Conservation (phyloP, 1,140 invertebrate genomes). For the Caerostris extrusa region DNA sequence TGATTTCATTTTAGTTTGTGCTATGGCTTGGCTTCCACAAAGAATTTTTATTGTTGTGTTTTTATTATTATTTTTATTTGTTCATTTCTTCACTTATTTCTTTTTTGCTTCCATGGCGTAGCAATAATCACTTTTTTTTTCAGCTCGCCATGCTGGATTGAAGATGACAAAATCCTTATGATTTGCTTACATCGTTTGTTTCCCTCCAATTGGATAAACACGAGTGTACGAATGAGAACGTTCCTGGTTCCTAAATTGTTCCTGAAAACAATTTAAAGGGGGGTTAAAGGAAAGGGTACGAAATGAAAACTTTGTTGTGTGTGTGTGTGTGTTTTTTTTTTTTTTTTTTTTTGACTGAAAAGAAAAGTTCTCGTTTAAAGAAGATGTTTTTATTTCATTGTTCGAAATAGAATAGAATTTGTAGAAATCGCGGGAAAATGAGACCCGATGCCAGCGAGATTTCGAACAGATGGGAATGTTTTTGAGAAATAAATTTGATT, state of each 20-base stretch:
- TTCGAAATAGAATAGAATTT: conserved; percentile 63
- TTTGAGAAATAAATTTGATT: conserved; percentile 41
- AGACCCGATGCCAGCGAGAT: conserved; percentile 34
- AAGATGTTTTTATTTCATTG: conserved; percentile 70
- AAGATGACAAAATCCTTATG: conserved; percentile 77
- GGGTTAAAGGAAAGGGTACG: not conserved
- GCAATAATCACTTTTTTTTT: conserved; percentile 72
- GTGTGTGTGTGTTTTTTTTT: too few species aligned
- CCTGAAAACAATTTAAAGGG: conserved; percentile 61
- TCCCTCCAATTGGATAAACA: conserved; percentile 74
- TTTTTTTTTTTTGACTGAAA: not conserved
- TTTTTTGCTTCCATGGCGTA: conserved; percentile 47
- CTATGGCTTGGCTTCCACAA: conserved; percentile 40
- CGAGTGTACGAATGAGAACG: conserved; percentile 21
- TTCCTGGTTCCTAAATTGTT: conserved; percentile 57
- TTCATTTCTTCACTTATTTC: conserved; percentile 35
- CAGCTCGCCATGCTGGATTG: conserved; percentile 59
- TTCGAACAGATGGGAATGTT: conserved; percentile 31
- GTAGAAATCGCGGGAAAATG: conserved; percentile 21
- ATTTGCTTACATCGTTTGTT: conserved; percentile 77
- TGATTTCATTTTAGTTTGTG: conserved; percentile 76
- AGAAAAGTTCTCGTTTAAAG: conserved; percentile 46
- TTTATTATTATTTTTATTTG: conserved; percentile 1
- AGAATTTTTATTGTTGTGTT: conserved; percentile 17
- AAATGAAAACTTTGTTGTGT: conserved; percentile 58